Evolutionary conservation across 2,888 invertebrate genomes (phyloP), one percentile per base, ranked within the genome.

Genomic region (Lasioglossum marginatum): DNA sequence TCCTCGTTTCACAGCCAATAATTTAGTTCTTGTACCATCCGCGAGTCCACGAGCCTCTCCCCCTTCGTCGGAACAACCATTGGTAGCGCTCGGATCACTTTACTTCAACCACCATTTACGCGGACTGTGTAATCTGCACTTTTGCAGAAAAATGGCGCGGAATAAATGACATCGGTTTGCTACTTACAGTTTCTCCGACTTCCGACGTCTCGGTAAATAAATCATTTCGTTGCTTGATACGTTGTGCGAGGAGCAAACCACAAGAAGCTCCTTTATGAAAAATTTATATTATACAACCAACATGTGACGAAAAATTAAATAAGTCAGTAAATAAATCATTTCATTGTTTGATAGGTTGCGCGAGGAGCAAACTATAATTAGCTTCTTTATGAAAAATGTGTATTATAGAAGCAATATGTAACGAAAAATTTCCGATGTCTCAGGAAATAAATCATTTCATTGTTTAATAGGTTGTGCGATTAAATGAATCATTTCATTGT

Each of bases 1-100:
- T 81, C 79, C 52, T 23, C 48, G 71, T 43, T 71, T 71, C 34
- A 68, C 66, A 68, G 37, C 66, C 66, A 68, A 68, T 68, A 37
- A 68, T 68, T 68, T 68, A 37, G 23, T 68, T 68, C 66, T 74
- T 48, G 16, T n/a, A 6, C 57, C 57, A 37, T 45, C 48, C n/a
- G 31, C 34, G 73, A 27, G 34, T 73, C 31, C 34, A 10, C 73
- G 27, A 60, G 60, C 23, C 16, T 63, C 31, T 63, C 2, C 31
- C 23, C 19, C 34, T 68, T 19, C 8, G 5, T 34, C 23, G 34
- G 34, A 37, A 34, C 34, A 68, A 68, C 34, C 66, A 34, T 68
- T 68, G 34, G 66, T 31, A 34, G 34, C 34, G 19, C 10, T 8
- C 34, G 66, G 4, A 68, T 68, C 34, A 37, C 19, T 37, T 37